Conservation (phyloP, 2,888 invertebrate genomes). For the Monochamus alternatus region DNA sequence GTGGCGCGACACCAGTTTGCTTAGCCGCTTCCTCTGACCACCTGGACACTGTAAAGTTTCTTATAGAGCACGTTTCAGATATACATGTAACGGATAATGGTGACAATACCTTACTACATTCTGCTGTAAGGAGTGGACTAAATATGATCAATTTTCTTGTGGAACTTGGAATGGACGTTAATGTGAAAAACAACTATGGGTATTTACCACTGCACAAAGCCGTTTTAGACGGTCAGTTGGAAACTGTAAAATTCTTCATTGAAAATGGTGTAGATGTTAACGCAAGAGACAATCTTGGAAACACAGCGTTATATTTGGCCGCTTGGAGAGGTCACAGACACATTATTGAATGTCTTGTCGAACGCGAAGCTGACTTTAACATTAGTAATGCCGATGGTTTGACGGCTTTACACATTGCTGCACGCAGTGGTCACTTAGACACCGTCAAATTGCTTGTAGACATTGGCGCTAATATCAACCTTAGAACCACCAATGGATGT, state of each 20-base stretch:
- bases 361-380: neutral
- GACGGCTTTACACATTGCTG: slow-evolving; percentile 91
- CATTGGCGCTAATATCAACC: neutral
- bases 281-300: too few species aligned
- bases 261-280: too few species aligned
- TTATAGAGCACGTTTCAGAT: neutral
- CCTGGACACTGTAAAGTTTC: neutral
- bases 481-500: neutral
- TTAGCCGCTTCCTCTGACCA: neutral
- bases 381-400: slow-evolving; percentile 75
- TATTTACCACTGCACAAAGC: neutral
- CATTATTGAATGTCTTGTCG: neutral
- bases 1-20: neutral
- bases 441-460: slow-evolving; percentile 72
- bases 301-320: too few species aligned
- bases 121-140: slow-evolving; percentile 87
- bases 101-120: slow-evolving; percentile 91
- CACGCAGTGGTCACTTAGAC: slow-evolving; percentile 82
- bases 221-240: neutral
- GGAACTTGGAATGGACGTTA: neutral
- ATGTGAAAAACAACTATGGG: neutral
- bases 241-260: neutral
- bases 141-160: slow-evolving; percentile 73
- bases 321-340: too few species aligned
- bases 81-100: neutral